Evolutionary conservation across 1,140 invertebrate genomes (phyloP).

Genomic region (Eueides isabella): DNA sequence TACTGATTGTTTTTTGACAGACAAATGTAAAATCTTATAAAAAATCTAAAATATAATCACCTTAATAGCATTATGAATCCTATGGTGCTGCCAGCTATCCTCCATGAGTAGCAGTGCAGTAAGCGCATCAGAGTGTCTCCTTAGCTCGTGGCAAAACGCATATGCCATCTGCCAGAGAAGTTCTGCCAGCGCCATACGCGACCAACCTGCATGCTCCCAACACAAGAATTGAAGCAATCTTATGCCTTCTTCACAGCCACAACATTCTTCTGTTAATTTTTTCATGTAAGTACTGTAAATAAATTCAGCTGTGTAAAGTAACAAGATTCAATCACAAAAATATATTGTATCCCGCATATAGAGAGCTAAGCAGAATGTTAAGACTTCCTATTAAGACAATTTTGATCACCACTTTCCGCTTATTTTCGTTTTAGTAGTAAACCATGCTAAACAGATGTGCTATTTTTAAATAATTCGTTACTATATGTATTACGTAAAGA

Average conservation of each 20-base stretch:
- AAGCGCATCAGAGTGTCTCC: slow-evolving; percentile 95
- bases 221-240: slow-evolving; percentile 95
- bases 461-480: too few species aligned
- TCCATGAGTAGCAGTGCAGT: slow-evolving; percentile 94
- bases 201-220: slow-evolving; percentile 98
- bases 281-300: slow-evolving; percentile 91
- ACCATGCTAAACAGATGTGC: too few species aligned
- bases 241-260: slow-evolving; percentile 94
- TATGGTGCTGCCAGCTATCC: slow-evolving; percentile 97
- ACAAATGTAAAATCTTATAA: background rate
- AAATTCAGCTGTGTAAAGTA: background rate
- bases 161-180: slow-evolving; percentile 97
- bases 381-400: too few species aligned
- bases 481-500: too few species aligned
- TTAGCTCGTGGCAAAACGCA: slow-evolving; percentile 96
- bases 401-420: too few species aligned
- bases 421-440: too few species aligned
- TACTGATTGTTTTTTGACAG: too few species aligned
- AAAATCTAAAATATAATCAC: slow-evolving; percentile 55
- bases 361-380: too few species aligned
- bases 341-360: too few species aligned
- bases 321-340: too few species aligned
- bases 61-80: slow-evolving; percentile 95
- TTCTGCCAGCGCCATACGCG: slow-evolving; percentile 93
- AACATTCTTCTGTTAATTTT: slow-evolving; percentile 97